phyloP scores from a whole-genome alignment of 2,113 vertebrate species.

The cattle (Bos taurus) region DNA sequence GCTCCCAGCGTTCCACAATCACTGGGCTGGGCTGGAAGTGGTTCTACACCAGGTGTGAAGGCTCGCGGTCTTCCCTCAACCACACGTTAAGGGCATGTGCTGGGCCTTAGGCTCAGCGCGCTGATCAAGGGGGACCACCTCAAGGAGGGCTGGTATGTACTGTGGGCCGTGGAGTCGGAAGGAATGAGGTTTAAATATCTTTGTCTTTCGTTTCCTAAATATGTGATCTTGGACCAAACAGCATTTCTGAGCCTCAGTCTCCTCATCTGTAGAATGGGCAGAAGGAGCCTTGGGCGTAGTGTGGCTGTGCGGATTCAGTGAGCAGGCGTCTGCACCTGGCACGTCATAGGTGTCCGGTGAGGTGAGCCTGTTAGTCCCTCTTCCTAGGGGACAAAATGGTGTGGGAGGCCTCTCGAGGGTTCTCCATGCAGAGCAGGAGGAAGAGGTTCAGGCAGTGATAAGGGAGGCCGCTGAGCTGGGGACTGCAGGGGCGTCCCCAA shows the following conservation, averaged over 20 bases:
- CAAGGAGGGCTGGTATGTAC: too few species aligned
- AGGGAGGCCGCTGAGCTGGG: fast-evolving
- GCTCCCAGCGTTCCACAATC: neutral
- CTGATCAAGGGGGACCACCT: neutral
- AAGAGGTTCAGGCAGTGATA: fast-evolving
- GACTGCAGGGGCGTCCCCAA: neutral
- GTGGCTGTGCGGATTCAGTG: too few species aligned
- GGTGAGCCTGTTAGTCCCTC: fast-evolving
- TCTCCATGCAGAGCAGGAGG: neutral
- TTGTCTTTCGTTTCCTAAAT: neutral
- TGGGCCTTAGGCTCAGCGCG: neutral
- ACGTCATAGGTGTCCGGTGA: fast-evolving
- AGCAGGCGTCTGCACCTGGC: neutral
- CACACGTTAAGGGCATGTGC: neutral
- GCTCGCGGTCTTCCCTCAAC: neutral
- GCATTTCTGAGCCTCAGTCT: neutral
- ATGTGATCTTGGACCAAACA: neutral
- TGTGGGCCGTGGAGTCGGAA: neutral
- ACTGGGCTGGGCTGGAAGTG: neutral
- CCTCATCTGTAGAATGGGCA: neutral
- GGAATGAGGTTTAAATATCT: neutral
- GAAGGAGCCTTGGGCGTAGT: too few species aligned
- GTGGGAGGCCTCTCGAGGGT: fast-evolving
- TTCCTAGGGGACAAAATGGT: neutral
- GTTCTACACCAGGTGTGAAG: neutral